phyloP scores from a whole-genome alignment of 37 sponge, comb jelly and placozoan genomes.

The Spongia lamella region DNA sequence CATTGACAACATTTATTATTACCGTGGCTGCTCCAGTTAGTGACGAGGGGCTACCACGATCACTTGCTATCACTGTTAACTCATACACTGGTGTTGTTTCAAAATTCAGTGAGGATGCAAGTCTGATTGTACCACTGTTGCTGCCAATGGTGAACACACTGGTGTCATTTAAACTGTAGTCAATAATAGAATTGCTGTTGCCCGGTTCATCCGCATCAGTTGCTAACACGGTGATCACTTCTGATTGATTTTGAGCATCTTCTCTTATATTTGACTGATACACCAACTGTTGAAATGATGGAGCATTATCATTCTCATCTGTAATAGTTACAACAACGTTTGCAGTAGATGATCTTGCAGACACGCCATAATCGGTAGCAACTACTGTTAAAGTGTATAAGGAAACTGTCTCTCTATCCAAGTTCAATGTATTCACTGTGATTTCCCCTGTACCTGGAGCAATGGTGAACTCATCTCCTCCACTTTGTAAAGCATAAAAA shows the following conservation, averaged over 20 bases:
- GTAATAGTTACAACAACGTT: neutral
- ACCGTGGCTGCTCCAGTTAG: constrained; percentile 32
- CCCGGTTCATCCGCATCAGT: neutral
- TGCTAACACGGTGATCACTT: neutral
- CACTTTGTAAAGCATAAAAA: neutral
- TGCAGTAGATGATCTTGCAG: neutral
- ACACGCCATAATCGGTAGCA: constrained; percentile 6
- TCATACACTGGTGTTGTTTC: constrained; percentile 29
- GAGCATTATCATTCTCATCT: constrained; percentile 11
- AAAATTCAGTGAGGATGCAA: constrained; percentile 37
- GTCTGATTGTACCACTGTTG: constrained; percentile 3
- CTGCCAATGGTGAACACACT: neutral
- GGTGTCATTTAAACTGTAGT: neutral
- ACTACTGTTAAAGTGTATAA: neutral
- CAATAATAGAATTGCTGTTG: neutral
- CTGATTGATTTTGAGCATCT: neutral
- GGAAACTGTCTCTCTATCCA: neutral
- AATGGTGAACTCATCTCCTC: neutral
- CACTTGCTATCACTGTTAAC: constrained; percentile 35
- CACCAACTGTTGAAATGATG: neutral
- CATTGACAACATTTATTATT: constrained; percentile 44
- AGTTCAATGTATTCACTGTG: neutral
- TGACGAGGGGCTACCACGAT: constrained; percentile 26
- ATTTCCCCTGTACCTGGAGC: constrained; percentile 16
- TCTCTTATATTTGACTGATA: constrained; percentile 7